A percentile compares a stretch with the other conserved stretches of the same genome.
These are phyloP conservation scores for Barnardius zonarius DNA, from an alignment of 2,113 vertebrate genomes.

Conservation along the genomic window DNA sequence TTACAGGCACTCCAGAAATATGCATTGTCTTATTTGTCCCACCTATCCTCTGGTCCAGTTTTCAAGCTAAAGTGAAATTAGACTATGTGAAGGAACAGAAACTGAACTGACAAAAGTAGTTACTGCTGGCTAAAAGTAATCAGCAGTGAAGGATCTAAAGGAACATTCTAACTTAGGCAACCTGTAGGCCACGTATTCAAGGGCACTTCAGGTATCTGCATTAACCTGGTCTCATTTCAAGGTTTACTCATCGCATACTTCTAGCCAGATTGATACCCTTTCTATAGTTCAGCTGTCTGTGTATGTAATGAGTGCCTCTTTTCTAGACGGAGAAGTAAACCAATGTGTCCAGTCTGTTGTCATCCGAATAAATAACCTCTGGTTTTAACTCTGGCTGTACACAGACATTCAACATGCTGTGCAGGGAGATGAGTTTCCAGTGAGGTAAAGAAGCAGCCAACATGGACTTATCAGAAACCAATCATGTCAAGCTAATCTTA, in stretches of 20 bases:
- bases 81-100: background rate
- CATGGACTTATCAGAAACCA: background rate
- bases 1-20: background rate
- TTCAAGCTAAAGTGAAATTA: background rate
- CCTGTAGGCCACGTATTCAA: background rate
- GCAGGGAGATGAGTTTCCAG: background rate
- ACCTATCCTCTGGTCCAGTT: background rate
- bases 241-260: background rate
- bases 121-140: background rate
- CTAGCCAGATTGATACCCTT: background rate
- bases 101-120: background rate
- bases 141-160: background rate
- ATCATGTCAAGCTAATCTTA: background rate
- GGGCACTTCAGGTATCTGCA: background rate
- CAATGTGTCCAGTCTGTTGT: background rate
- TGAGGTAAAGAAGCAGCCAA: background rate
- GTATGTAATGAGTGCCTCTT: background rate
- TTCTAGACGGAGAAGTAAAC: background rate
- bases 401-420: background rate
- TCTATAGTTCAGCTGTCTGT: background rate
- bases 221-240: background rate
- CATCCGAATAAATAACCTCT: background rate
- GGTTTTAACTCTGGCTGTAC: background rate
- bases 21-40: background rate
- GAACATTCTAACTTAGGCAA: background rate